Evolutionary conservation across 2,113 vertebrate species (phyloP), one percentile per base, ranked within the genome.

Genomic region (Puma concolor): DNA sequence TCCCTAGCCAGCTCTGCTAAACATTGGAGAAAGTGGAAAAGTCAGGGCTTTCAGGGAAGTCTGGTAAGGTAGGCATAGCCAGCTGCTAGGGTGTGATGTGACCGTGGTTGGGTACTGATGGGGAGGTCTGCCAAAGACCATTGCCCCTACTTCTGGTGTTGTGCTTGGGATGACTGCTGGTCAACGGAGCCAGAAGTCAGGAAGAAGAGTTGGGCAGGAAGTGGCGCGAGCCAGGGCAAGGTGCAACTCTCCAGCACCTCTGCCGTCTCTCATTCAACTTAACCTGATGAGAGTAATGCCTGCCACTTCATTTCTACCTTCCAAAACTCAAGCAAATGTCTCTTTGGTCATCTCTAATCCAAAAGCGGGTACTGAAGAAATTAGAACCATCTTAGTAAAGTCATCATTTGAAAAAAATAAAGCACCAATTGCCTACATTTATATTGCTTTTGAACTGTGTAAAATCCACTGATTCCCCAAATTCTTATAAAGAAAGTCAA

Each of bases 61-160:
- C 52, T 71, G 29, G 10, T 38, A 77, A 83, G 8, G 16, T 6
- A 16, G 48, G 27, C 0, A 0, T 6, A 6, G 36, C 41, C 25
- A 33, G 12, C 31, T 63, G 52, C 66, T 66, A 16, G 0, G 6
- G 1, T 33, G 2, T 76, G 27, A 50, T 33, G 2, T 76, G 27
- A 50, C 19, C 13, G 21, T 7, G 14, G 41, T 83, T 23, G 15
- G 36, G 0, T 7, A 10, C n/a, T 83, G 29, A 67, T 29, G 15
- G 25, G 33, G 8, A n/a, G 16, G 25, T 7, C 44, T 57, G 5
- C 41, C 67, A 50, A 86, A 54, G 33, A 1, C 5, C 52, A 2
- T 74, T 36, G 4, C 14, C 11, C 25, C 25, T 64, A 7, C 2
- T 1, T 31, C 5, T 85, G 31, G 23, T 71, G 76, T 13, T 63